Evolutionary conservation across 2,888 invertebrate species (phyloP), one percentile per base, ranked within the genome.

Genomic region (Lasioglossum malachurum): DNA sequence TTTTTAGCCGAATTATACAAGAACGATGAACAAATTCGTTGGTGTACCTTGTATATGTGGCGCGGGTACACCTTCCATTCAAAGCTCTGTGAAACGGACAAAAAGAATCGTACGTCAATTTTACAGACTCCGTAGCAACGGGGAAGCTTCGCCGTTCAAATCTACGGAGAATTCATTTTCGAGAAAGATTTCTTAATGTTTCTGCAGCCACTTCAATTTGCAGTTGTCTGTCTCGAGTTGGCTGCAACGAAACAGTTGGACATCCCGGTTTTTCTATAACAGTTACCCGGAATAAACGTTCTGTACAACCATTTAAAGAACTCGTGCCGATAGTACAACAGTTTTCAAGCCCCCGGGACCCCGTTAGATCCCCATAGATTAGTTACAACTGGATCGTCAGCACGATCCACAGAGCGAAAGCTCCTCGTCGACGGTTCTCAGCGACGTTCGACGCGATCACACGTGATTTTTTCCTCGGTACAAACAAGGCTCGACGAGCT

Each of bases 281-380:
- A 53, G 53, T 53, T 53, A 8, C 8, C 8, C 23, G 49, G 19
- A 19, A 23, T 23, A 23, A 23, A 53, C 23, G 53, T 53, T 8
- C 53, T 53, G 23, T 7, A 2, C 8, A 53, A 53, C 8, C 8
- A 53, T 53, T 53, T 53, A 2, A 23, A 8, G 53, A 53, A 53
- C 53, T 8, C 23, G 23, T 8, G 7, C 8, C 53, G 53, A 19
- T 2, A 7, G 7, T 53, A 8, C 16, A 53, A 53, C 53, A 23
- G 23, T 53, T 53, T 53, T 23, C 53, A 53, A 53, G 53, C 53
- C 27, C 60, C 5, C 27, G 27, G 60, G 27, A 57, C 60, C 49
- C 85, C 23, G 38, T 69, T 67, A 35, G 19, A 78, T 79, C 72
- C 85, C 67, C 67, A 67, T 27, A 27, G 19, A 69, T 60, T 19